A percentile compares a stretch with the other conserved stretches of the same genome.
Evolutionary conservation across 2,888 invertebrate species (phyloP).

Genomic region (Drosophila dives): DNA sequence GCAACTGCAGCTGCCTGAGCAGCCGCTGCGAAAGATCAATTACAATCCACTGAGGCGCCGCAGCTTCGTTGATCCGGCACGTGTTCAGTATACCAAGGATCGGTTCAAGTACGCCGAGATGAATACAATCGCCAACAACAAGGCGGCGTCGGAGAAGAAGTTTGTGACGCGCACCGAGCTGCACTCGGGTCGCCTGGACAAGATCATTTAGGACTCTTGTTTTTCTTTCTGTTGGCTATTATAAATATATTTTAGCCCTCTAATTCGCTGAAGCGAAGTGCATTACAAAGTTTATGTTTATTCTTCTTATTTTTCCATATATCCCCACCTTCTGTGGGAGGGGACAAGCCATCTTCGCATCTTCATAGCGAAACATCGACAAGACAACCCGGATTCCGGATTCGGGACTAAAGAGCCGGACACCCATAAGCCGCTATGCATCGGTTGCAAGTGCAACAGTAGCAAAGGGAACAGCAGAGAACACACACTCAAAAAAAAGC

Average conservation of each 20-base stretch:
- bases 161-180: conserved; percentile 55
- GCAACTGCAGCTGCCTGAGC: conserved; percentile 21
- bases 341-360: background rate
- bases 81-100: conserved; percentile 58
- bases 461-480: conserved; percentile 6
- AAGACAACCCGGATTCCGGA: too few species aligned
- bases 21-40: conserved; percentile 22
- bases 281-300: background rate
- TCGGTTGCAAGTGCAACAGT: conserved; percentile 41
- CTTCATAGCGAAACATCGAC: background rate
- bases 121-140: conserved; percentile 24
- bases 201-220: conserved; percentile 45
- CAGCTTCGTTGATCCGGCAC: conserved; percentile 54
- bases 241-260: conserved; percentile 25
- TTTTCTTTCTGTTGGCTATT: conserved; percentile 6
- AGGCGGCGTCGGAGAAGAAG: conserved; percentile 44
- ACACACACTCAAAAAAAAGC: background rate
- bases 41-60: conserved; percentile 59
- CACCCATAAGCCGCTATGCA: conserved; percentile 37
- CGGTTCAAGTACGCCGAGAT: conserved; percentile 39
- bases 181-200: conserved; percentile 61
- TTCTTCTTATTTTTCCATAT: too few species aligned
- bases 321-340: background rate
- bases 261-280: conserved; percentile 4
- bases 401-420: background rate